These are phyloP conservation scores for Bellardia pandia DNA, from an alignment of 2,888 invertebrate genomes.

Conservation along the genomic window DNA sequence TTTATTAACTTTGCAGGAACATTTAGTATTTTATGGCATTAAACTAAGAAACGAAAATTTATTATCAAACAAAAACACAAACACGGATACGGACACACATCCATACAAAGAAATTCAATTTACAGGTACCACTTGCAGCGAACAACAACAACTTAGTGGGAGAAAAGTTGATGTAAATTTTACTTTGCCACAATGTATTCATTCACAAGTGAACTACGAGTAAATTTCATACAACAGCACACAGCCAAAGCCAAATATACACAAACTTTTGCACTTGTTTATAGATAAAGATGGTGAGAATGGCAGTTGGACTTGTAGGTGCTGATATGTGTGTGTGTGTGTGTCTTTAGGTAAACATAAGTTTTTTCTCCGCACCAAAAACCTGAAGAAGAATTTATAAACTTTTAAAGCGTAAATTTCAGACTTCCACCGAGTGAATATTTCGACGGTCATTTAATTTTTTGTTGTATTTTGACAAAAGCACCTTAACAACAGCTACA, in stretches of 20 bases:
- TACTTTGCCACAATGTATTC: constrained; percentile 16
- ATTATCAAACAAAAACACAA: constrained; percentile 38
- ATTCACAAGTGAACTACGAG: constrained; percentile 14
- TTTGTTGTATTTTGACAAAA: not conserved
- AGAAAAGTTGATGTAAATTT: constrained; percentile 36
- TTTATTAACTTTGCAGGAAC: constrained; percentile 5
- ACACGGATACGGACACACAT: not conserved
- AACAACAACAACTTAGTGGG: constrained; percentile 18
- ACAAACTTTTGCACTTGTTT: not conserved
- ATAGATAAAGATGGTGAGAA: not conserved
- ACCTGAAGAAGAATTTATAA: constrained; percentile 65
- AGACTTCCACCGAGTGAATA: constrained; percentile 69
- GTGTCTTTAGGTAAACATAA: constrained; percentile 25
- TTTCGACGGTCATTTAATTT: constrained; percentile 44
- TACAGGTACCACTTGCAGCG: constrained; percentile 3
- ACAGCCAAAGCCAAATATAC: not conserved
- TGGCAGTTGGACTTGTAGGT: constrained; percentile 24
- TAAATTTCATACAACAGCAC: not conserved
- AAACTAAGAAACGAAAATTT: constrained; percentile 26
- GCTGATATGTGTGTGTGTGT: not conserved
- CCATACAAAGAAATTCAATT: constrained; percentile 13
- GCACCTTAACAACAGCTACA: constrained; percentile 15
- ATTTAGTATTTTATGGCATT: constrained; percentile 27
- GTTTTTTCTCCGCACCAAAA: constrained; percentile 6
- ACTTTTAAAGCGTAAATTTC: constrained; percentile 72